phyloP scores from a whole-genome alignment of 2,797 vertebrate species.

The Onychomys arenicola region DNA sequence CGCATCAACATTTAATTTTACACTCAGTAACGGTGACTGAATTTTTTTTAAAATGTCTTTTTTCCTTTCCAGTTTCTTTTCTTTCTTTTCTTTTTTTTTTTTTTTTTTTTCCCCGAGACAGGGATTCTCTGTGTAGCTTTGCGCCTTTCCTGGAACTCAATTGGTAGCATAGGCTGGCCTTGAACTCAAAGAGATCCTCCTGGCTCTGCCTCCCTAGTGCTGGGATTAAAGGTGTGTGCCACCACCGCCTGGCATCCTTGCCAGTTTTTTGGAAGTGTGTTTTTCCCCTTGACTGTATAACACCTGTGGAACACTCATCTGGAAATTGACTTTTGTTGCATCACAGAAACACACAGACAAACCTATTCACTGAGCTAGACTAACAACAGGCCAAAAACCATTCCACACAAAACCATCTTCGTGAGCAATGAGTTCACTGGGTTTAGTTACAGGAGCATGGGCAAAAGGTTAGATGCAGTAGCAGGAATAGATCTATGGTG shows the following conservation, averaged over 20 bases:
- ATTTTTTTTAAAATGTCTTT: neutral
- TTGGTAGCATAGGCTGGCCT: too few relatives aligned
- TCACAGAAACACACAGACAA: neutral
- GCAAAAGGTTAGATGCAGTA: neutral
- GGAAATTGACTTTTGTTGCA: neutral
- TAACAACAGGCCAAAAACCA: neutral
- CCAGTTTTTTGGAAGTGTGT: neutral
- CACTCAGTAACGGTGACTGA: neutral
- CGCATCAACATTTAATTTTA: neutral
- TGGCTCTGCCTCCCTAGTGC: too few relatives aligned
- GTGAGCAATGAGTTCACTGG: neutral
- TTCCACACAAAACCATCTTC: neutral
- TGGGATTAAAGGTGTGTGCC: too few relatives aligned
- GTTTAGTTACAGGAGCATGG: neutral
- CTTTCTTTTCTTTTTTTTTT: too few relatives aligned
- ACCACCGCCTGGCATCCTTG: too few relatives aligned
- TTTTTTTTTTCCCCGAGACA: too few relatives aligned
- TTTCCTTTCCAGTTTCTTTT: too few relatives aligned
- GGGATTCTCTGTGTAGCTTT: too few relatives aligned
- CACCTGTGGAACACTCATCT: too few relatives aligned
- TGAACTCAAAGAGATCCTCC: too few relatives aligned
- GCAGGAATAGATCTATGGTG: rapidly evolving
- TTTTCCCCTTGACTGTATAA: neutral
- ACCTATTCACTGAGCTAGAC: neutral
- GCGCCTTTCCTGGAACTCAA: too few relatives aligned